Base-by-base conservation (phyloP, 2,797 vertebrate species). In the Lacerta bilineata region DNA sequence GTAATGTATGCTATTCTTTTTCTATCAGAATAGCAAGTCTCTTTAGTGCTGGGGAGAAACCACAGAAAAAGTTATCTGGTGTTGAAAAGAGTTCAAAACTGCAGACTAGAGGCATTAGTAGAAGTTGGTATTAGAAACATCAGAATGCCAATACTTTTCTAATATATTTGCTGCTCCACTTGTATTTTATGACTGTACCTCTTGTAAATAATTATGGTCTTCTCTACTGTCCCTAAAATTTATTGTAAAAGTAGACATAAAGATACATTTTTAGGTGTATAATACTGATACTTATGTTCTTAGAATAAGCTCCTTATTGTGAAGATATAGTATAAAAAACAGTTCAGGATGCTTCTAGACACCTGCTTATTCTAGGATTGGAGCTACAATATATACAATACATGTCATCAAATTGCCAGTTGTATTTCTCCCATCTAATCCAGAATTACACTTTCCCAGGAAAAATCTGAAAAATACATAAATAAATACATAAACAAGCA, bases 141-240 rank as follows among this genome's bases (percentile, higher is more conserved):
- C 80, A 91, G 81, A 84, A 41, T 50, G 91, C 79, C 86, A 86
- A 84, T 86, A 85, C 1, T 90, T 84, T 87, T 89, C 84, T 80
- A 93, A 91, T 39, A 59, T 88, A 90, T 84, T 89, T 90, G 87
- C 87, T 89, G 39, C 85, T 94, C 85, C 83, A 36, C 50, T 59
- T 90, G 86, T 88, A 94, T 95, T 96, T 93, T 93, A 94, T 94
- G 82, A 90, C 74, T 80, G 87, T 61, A 81, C 61, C 93, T 91
- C 88, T 94, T 88, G 74, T 46, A 74, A 86, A 88, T 93, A 91
- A 91, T 33, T 91, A 87, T 81, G 78, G 86, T 94, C 89, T 90
- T 94, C 88, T 87, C 88, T 90, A 93, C 91, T 55, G 84, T 83
- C 91, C 87, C 1, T 27, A 87, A 95, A 94, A 89, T 95, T 95